These are phyloP conservation scores for Scolanthus callimorphus DNA, from an alignment of 92 coral and sea anemone species.

Conservation along the genomic window DNA sequence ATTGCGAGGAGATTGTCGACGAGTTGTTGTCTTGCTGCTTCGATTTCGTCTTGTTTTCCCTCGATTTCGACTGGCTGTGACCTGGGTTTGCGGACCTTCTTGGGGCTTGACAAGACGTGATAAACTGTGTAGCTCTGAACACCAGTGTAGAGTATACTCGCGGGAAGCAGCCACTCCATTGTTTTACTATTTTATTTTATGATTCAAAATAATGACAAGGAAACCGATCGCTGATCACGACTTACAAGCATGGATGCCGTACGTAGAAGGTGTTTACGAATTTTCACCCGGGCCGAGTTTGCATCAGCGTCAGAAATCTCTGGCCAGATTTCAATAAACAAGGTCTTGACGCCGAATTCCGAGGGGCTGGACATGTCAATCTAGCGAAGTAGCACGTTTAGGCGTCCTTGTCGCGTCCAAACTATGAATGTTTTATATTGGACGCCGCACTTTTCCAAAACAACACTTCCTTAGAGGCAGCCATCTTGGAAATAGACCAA, in stretches of 20 bases:
- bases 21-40: constrained; percentile 11
- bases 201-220: no score
- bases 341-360: no score
- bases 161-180: constrained; percentile 41
- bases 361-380: no score
- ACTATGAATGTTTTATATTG: neutral
- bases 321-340: no score
- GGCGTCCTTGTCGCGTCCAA: constrained; percentile 15
- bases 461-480: neutral
- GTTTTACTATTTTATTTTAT: no score
- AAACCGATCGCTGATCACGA: no score
- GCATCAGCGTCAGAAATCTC: no score
- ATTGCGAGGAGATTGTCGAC: constrained; percentile 9
- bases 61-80: constrained; percentile 3
- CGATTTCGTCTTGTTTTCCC: constrained; percentile 10
- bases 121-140: constrained; percentile 36
- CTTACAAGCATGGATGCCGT: no score
- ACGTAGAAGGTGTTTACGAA: no score
- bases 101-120: constrained; percentile 34
- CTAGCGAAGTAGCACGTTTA: constrained; percentile 2
- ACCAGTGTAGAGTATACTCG: constrained; percentile 37
- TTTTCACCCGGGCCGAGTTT: no score
- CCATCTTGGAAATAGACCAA: neutral
- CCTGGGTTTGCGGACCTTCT: constrained; percentile 26
- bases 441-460: neutral